phyloP scores from a whole-genome alignment of 2,888 invertebrate species.

The Kuschelorhynchus macadamiae region DNA sequence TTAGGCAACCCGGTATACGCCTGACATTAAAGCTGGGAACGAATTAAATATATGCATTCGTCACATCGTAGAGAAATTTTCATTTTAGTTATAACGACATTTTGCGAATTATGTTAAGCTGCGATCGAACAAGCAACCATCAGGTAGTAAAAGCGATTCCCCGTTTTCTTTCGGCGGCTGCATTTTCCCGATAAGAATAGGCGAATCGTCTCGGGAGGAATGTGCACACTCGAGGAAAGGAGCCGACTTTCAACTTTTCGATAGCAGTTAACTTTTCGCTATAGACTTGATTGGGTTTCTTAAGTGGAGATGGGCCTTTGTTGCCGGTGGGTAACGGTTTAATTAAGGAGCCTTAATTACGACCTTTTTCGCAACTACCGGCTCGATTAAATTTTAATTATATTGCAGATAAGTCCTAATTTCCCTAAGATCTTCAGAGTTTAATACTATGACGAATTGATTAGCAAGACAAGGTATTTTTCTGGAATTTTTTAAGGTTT shows the following conservation, averaged over 20 bases:
- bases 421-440: no score
- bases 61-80: no score
- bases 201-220: background rate
- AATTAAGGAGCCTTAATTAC: constrained; percentile 13
- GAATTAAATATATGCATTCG: no score
- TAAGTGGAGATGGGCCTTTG: background rate
- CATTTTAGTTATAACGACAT: no score
- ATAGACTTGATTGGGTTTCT: constrained; percentile 27
- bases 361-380: background rate
- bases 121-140: no score
- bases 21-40: no score
- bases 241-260: constrained; percentile 10
- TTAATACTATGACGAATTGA: background rate
- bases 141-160: no score
- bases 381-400: constrained; percentile 17
- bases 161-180: no score
- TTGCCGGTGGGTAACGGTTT: constrained; percentile 3
- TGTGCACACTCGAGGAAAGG: background rate
- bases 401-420: background rate
- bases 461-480: background rate
- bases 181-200: constrained; percentile 7
- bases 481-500: no score
- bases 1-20: no score
- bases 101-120: no score
- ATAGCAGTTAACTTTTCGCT: constrained; percentile 9